These are phyloP conservation scores for Psettodes erumei DNA, from an alignment of 2,113 vertebrate species.

Conservation along the genomic window DNA sequence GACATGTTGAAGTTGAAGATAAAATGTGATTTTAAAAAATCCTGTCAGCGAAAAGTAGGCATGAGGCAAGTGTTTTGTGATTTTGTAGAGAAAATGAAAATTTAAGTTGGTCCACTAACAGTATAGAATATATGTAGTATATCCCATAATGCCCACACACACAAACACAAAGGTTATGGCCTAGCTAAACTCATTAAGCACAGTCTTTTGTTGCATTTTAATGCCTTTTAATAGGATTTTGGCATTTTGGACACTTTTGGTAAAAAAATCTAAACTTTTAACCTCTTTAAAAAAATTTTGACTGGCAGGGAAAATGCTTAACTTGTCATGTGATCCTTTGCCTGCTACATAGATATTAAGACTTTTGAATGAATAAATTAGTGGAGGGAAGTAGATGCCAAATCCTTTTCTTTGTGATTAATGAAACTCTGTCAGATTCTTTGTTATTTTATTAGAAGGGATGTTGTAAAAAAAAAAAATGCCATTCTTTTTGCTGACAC, in stretches of 20 bases:
- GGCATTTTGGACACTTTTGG: constrained; percentile 29
- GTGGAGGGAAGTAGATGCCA: constrained; percentile 59
- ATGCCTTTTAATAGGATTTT: constrained; percentile 35
- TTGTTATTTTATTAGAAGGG: constrained; percentile 36
- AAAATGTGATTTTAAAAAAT: no score
- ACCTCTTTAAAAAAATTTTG: constrained; percentile 52
- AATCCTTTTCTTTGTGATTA: constrained; percentile 73
- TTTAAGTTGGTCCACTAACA: no score
- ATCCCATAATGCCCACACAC: neutral
- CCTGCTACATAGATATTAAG: constrained; percentile 68
- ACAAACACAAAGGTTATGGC: no score
- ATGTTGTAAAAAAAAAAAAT: constrained; percentile 53
- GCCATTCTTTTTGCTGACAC: constrained; percentile 36
- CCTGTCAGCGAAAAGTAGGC: no score
- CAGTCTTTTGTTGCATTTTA: constrained; percentile 19
- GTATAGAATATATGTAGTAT: no score
- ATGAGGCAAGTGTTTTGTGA: no score
- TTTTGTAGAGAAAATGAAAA: no score
- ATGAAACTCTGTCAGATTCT: constrained; percentile 63
- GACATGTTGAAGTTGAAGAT: no score
- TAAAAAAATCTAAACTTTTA: constrained; percentile 44
- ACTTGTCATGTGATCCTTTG: constrained; percentile 67
- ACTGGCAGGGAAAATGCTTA: constrained; percentile 55
- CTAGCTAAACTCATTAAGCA: constrained; percentile 10
- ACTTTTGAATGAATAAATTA: constrained; percentile 79